Evolutionary conservation across 1,140 invertebrate genomes (phyloP).

Genomic region (Parasteatoda tepidariorum): DNA sequence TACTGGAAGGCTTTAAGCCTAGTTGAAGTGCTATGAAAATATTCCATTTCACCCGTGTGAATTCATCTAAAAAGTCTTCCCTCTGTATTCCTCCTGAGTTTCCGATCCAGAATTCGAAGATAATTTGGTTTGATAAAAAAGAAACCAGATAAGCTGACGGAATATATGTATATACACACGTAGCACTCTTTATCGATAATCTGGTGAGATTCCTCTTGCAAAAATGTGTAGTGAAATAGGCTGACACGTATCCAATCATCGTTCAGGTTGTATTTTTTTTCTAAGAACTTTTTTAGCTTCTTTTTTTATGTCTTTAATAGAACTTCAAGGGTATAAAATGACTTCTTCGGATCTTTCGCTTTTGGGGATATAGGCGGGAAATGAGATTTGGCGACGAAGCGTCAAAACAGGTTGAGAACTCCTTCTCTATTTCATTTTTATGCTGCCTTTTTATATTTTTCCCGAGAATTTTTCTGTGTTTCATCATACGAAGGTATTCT

Average conservation of each 20-base stretch:
- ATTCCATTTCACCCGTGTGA: no score
- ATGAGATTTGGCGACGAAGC: constrained; percentile 44
- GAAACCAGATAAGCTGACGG: neutral
- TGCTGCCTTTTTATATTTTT: neutral
- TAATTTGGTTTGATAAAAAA: neutral
- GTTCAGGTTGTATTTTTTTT: neutral
- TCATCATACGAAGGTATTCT: neutral
- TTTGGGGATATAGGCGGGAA: neutral
- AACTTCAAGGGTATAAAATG: constrained; percentile 38
- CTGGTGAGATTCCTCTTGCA: neutral
- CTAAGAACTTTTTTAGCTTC: neutral
- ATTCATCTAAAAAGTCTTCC: no score
- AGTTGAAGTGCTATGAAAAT: no score
- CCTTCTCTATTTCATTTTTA: neutral
- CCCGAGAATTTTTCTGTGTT: neutral
- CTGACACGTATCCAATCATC: neutral
- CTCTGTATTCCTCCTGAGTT: neutral
- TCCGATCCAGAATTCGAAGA: neutral
- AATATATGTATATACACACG: neutral
- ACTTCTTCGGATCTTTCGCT: neutral
- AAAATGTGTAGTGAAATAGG: constrained; percentile 3
- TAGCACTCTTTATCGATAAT: neutral
- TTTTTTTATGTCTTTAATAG: constrained; percentile 6
- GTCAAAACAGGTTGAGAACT: constrained; percentile 20
- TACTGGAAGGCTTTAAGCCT: no score